Conservation (phyloP, 92 coral and sea anemone species). For the Parazoanthus swiftii region DNA sequence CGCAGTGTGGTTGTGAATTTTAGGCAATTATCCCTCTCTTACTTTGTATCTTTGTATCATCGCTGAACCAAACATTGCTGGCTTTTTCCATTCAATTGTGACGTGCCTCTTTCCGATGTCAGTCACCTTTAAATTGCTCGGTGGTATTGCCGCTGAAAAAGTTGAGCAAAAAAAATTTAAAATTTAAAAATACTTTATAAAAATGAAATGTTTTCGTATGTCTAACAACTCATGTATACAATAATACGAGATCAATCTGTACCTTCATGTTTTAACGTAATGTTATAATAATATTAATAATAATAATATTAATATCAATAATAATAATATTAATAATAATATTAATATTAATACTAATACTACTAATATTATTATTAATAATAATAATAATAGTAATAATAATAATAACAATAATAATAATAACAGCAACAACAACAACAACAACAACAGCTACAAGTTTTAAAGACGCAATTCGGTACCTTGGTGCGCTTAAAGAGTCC, state of each 20-base stretch:
- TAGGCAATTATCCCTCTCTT: background rate
- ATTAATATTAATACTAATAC: too few species aligned
- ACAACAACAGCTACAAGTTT: background rate
- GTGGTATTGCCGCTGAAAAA: conserved; percentile 32
- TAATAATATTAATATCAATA: too few species aligned
- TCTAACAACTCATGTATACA: too few species aligned
- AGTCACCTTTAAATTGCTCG: background rate
- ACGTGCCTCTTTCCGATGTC: background rate
- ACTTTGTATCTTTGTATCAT: conserved; percentile 11
- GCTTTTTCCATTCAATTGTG: conserved; percentile 7
- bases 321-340: too few species aligned
- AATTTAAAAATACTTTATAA: background rate
- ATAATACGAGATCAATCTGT: too few species aligned
- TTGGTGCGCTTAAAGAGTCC: too few species aligned
- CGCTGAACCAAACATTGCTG: background rate
- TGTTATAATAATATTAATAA: background rate
- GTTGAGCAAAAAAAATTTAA: too few species aligned
- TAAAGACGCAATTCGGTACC: background rate
- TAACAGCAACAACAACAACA: background rate
- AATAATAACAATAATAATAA: background rate
- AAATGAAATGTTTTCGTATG: background rate
- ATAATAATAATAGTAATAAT: too few species aligned
- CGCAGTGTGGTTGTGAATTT: too few species aligned
- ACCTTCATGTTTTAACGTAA: background rate
- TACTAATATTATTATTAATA: too few species aligned